A percentile compares a stretch with the other conserved stretches of the same genome.
Conservation (phyloP, 1,140 invertebrate genomes). For the Acyrthosiphon pisum region DNA sequence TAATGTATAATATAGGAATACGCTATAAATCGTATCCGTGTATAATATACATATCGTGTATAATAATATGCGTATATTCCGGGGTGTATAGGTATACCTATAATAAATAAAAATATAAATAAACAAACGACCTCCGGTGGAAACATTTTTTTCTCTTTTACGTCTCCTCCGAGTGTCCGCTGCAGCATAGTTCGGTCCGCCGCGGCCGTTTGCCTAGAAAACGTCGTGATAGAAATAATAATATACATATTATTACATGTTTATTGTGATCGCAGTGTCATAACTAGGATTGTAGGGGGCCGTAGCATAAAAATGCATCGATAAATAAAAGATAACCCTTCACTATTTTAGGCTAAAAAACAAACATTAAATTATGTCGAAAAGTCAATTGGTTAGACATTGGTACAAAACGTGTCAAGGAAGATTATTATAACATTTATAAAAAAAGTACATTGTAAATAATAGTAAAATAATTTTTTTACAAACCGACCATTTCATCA, state of each 20-base stretch:
- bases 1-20: neutral
- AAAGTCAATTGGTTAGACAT: neutral
- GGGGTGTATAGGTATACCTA: neutral
- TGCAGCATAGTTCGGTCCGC: neutral
- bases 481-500: neutral
- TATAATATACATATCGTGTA: neutral
- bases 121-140: constrained; percentile 19
- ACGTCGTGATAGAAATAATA: neutral
- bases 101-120: neutral
- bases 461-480: neutral
- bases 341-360: neutral
- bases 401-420: neutral
- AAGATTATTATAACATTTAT: neutral
- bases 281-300: neutral
- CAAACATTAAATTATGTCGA: neutral
- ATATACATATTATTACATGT: neutral
- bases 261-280: neutral
- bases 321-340: neutral
- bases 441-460: neutral
- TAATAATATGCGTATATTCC: neutral
- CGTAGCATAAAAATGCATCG: neutral
- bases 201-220: neutral
- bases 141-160: neutral
- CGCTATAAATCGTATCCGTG: neutral
- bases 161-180: neutral